These are phyloP conservation scores for Trachelus iudaicus DNA, from an alignment of 2,888 invertebrate genomes.

Conservation along the genomic window DNA sequence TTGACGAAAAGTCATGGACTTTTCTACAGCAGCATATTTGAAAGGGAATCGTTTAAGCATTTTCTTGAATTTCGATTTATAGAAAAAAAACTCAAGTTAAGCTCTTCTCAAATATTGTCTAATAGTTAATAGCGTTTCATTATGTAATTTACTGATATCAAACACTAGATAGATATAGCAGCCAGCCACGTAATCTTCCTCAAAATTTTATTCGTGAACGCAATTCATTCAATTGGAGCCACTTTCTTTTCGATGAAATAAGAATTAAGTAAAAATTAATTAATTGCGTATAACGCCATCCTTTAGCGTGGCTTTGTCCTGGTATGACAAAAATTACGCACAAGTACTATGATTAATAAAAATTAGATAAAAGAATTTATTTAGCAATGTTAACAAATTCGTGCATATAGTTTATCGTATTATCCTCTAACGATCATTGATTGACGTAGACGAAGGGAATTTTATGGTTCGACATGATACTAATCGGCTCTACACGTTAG, in stretches of 20 bases:
- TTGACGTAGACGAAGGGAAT: not conserved
- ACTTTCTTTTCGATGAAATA: not conserved
- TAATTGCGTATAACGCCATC: not conserved
- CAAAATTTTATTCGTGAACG: not conserved
- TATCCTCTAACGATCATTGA: constrained; percentile 3
- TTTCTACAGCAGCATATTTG: not conserved
- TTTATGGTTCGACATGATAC: not conserved
- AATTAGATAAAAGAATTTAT: constrained; percentile 33
- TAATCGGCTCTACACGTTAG: not conserved
- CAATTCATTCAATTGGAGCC: not conserved
- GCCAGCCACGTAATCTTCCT: not conserved
- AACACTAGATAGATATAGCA: not conserved
- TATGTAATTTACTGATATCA: not conserved
- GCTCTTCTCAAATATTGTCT: not conserved
- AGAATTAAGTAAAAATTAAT: not conserved
- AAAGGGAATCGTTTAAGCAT: not conserved
- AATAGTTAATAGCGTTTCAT: not conserved
- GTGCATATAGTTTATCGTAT: constrained; percentile 43
- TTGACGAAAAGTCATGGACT: not conserved
- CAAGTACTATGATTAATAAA: constrained; percentile 35
- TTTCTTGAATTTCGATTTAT: not conserved
- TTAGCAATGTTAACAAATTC: constrained; percentile 42
- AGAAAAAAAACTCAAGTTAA: not conserved
- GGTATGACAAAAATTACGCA: constrained; percentile 35
- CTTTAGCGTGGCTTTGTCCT: not conserved